Percentiles rank a stretch among this genome's conserved stretches.
Evolutionary conservation across 1,140 invertebrate genomes (phyloP).

Genomic region (Copidosoma floridanum): DNA sequence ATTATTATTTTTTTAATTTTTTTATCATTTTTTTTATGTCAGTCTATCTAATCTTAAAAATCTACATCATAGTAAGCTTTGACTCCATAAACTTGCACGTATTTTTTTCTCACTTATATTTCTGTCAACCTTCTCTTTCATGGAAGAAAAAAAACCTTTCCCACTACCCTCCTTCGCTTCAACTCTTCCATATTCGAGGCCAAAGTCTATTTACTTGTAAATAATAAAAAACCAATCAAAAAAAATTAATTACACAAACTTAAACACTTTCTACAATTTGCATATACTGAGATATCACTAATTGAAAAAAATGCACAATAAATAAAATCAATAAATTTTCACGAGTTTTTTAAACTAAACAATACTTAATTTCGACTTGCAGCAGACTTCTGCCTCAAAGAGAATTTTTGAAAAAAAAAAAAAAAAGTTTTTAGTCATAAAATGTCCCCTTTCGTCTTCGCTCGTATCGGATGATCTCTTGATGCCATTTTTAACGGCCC

Average conservation of each 20-base stretch:
- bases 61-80: slow-evolving; percentile 34
- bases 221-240: background rate
- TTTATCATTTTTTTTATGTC: slow-evolving; percentile 29
- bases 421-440: slow-evolving; percentile 13
- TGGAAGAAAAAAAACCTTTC: slow-evolving; percentile 2
- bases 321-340: background rate
- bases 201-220: slow-evolving; percentile 3
- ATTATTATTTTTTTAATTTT: slow-evolving; percentile 28
- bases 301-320: slow-evolving; percentile 3
- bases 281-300: slow-evolving; percentile 1
- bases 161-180: background rate
- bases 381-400: slow-evolving; percentile 20
- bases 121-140: background rate
- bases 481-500: background rate
- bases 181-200: slow-evolving; percentile 11
- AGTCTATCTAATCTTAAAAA: slow-evolving; percentile 36
- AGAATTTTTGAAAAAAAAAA: slow-evolving; percentile 1
- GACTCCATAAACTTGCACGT: slow-evolving; percentile 29
- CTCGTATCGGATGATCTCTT: background rate
- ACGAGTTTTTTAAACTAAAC: no score
- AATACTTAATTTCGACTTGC: background rate
- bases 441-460: no score
- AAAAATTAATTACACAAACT: no score
- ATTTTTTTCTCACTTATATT: slow-evolving; percentile 1
- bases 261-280: no score